These are phyloP conservation scores for Macrotis lagotis DNA, from an alignment of 2,113 vertebrate species.

Conservation along the genomic window DNA sequence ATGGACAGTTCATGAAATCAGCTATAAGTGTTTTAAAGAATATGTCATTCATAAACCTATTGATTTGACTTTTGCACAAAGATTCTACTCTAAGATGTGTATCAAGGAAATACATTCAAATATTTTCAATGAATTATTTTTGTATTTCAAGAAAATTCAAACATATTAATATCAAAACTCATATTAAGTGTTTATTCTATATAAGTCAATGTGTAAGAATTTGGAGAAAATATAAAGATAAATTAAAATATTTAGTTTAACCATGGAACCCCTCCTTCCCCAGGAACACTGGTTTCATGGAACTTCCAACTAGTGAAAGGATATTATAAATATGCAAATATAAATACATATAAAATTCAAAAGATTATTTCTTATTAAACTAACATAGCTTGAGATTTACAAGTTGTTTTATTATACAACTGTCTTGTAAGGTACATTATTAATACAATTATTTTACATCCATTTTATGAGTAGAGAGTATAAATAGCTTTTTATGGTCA, in stretches of 20 bases:
- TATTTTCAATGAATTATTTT: not conserved
- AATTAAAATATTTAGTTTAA: not conserved
- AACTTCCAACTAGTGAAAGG: not conserved
- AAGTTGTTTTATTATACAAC: not conserved
- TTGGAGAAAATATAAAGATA: not conserved
- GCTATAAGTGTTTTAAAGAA: constrained; percentile 38
- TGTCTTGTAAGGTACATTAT: not conserved
- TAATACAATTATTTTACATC: not conserved
- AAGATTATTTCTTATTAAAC: not conserved
- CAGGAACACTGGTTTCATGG: not conserved
- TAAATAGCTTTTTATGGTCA: not conserved
- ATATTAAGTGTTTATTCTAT: not conserved
- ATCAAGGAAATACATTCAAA: not conserved
- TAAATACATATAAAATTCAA: not conserved
- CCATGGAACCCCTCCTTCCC: not conserved
- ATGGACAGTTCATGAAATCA: not conserved
- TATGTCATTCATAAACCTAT: not conserved
- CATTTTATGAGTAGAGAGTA: not conserved
- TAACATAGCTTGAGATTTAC: not conserved
- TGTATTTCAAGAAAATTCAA: not conserved
- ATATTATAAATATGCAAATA: not conserved
- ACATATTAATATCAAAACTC: not conserved
- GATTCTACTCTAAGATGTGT: not conserved
- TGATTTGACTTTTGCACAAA: constrained; percentile 17
- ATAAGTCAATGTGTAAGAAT: not conserved